A percentile compares a stretch with the other conserved stretches of the same genome.
Evolutionary conservation across 37 sponge, comb jelly and placozoan species (phyloP).

Genomic region (Chondrosia reniformis): DNA sequence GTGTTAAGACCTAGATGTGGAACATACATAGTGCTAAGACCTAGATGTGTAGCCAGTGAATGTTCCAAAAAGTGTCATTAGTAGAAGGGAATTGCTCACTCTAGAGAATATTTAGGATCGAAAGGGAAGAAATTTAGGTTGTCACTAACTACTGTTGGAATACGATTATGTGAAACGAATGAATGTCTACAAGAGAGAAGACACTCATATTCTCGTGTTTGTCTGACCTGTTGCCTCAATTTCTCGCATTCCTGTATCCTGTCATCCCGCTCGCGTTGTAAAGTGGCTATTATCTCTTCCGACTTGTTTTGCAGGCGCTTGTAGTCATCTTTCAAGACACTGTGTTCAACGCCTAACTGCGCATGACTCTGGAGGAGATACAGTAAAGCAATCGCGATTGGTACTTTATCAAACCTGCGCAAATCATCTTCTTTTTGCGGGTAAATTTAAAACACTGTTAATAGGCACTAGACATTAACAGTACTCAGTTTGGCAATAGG

Average conservation of each 20-base stretch:
- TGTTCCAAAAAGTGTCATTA: too few species aligned
- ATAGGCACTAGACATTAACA: background rate
- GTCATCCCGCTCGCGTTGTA: conserved; percentile 60
- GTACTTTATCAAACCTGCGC: too few species aligned
- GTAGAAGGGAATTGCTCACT: too few species aligned
- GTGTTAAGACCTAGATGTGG: too few species aligned
- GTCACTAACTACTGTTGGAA: too few species aligned
- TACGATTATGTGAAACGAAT: too few species aligned
- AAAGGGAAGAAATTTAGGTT: too few species aligned
- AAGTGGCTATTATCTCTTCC: conserved; percentile 49
- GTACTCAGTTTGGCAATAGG: background rate
- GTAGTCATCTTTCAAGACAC: conserved; percentile 28
- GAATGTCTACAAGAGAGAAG: too few species aligned
- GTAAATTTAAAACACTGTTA: background rate
- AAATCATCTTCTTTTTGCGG: too few species aligned
- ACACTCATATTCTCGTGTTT: background rate
- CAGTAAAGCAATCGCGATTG: background rate
- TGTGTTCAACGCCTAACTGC: background rate
- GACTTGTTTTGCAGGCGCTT: conserved; percentile 33
- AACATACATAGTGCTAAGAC: too few species aligned
- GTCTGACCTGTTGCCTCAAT: conserved; percentile 47
- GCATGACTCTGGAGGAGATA: conserved; percentile 10
- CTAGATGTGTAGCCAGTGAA: too few species aligned
- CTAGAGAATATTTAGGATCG: too few species aligned
- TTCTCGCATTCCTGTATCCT: conserved; percentile 58